Percentiles rank a stretch among this genome's conserved stretches.
phyloP scores from a whole-genome alignment of 2,797 vertebrate species.

The Cyprinella venusta region DNA sequence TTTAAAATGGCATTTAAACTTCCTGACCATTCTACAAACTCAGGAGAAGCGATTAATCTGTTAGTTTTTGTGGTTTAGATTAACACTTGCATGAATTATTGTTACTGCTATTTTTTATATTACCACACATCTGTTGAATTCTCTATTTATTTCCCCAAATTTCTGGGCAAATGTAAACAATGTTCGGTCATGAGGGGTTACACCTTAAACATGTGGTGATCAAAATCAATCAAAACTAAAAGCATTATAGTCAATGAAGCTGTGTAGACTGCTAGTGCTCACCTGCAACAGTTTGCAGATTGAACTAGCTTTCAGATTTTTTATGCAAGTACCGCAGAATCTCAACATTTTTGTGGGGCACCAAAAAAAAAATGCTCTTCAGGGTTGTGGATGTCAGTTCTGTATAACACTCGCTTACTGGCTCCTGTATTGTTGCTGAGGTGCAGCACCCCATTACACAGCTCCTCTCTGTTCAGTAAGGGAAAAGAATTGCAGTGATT shows the following conservation, averaged over 20 bases:
- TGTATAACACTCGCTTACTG: constrained; percentile 7
- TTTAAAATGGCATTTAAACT: not conserved
- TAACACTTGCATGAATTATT: not conserved
- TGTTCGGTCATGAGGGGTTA: not conserved
- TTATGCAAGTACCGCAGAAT: not conserved
- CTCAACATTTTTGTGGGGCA: not conserved
- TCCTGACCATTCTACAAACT: not conserved
- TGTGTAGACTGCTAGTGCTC: not conserved
- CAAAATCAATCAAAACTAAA: not conserved
- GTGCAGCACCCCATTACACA: constrained; percentile 18
- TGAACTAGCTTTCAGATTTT: constrained; percentile 4
- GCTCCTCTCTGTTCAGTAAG: constrained; percentile 23
- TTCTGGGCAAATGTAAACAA: not conserved
- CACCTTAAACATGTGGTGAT: not conserved
- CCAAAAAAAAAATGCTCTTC: constrained; percentile 7
- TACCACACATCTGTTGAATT: not conserved
- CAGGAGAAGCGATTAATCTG: not conserved
- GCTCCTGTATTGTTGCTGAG: constrained; percentile 34
- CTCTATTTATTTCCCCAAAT: not conserved
- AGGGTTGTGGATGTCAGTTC: constrained; percentile 14
- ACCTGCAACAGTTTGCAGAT: constrained; percentile 4
- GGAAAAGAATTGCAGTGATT: constrained; percentile 54
- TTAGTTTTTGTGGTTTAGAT: not conserved
- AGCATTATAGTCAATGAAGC: not conserved
- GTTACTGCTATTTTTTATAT: not conserved